Percentiles rank a stretch among this genome's conserved stretches.
These are phyloP conservation scores for Thysanoteuthis rhombus DNA, from an alignment of 2,888 invertebrate species.

Conservation along the genomic window DNA sequence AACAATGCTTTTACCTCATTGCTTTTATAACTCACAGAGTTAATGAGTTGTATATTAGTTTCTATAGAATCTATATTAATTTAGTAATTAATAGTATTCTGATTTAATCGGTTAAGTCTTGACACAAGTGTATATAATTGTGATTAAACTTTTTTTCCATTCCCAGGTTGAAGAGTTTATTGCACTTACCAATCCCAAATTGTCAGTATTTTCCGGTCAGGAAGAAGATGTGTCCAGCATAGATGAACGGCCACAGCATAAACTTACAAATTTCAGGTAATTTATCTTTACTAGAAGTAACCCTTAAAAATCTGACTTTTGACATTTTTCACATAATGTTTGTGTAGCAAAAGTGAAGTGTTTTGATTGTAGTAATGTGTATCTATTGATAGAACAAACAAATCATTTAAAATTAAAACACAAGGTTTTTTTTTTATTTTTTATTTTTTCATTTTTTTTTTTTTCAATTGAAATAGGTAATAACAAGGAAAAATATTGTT, in stretches of 20 bases:
- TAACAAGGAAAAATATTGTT: neutral
- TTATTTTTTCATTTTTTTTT: neutral
- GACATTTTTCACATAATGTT: neutral
- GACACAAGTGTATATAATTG: too few species aligned
- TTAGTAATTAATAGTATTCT: too few species aligned
- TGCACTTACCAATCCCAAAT: conserved; percentile 79
- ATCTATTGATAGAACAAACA: too few species aligned
- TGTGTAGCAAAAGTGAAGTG: neutral
- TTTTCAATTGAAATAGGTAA: neutral
- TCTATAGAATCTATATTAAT: too few species aligned
- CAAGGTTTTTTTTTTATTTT: neutral
- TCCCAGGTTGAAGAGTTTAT: conserved; percentile 79
- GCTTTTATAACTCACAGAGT: too few species aligned
- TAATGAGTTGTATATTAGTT: too few species aligned
- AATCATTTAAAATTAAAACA: too few species aligned
- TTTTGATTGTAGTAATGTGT: too few species aligned
- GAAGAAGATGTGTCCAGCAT: conserved; percentile 70
- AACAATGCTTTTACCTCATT: too few species aligned
- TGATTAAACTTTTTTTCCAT: neutral
- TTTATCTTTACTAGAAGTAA: neutral
- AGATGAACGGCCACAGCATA: conserved; percentile 74
- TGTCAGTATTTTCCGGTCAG: conserved; percentile 78
- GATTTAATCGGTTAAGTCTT: too few species aligned
- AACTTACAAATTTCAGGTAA: conserved; percentile 72
- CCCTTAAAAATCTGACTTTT: neutral